phyloP scores from a whole-genome alignment of 2,797 vertebrate genomes.

The Coregonus suidteri region DNA sequence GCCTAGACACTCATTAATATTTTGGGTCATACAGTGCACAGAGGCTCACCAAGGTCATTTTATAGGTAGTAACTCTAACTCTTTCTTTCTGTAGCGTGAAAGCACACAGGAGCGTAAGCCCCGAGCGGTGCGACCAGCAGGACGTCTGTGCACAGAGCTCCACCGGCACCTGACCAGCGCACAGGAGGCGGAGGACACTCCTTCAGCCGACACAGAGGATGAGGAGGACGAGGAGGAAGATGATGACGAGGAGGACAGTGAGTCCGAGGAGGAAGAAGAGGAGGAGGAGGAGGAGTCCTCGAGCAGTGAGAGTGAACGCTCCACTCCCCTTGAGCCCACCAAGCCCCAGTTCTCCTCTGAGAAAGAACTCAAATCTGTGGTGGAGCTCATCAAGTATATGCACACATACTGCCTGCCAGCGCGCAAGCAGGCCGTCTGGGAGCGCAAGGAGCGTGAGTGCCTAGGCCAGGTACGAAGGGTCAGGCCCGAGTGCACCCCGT shows the following conservation, averaged over 20 bases:
- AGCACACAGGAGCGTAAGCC: constrained; percentile 77
- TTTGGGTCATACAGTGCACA: not conserved
- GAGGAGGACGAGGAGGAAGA: constrained; percentile 82
- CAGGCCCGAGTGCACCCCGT: constrained; percentile 46
- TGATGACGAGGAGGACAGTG: constrained; percentile 73
- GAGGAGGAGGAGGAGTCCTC: constrained; percentile 76
- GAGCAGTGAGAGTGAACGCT: constrained; percentile 69
- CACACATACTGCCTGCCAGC: constrained; percentile 95
- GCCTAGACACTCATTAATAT: not conserved
- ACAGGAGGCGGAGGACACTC: constrained; percentile 60
- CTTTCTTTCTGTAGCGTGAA: constrained; percentile 23
- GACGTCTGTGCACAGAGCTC: constrained; percentile 89
- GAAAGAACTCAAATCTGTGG: constrained; percentile 84
- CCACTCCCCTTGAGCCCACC: constrained; percentile 18
- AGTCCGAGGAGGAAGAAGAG: constrained; percentile 65
- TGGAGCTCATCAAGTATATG: constrained; percentile 97
- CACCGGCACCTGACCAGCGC: constrained; percentile 91
- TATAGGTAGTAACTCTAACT: not conserved
- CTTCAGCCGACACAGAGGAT: constrained; percentile 65
- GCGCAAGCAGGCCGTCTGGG: constrained; percentile 81
- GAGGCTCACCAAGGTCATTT: not conserved
- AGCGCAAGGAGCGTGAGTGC: constrained; percentile 73
- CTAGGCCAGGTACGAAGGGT: constrained; percentile 36
- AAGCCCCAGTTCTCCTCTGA: constrained; percentile 77
- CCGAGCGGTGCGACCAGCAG: constrained; percentile 70